A percentile compares a stretch with the other conserved stretches of the same genome.
phyloP scores from a whole-genome alignment of 2,797 vertebrate genomes.

The Carduelis carduelis region DNA sequence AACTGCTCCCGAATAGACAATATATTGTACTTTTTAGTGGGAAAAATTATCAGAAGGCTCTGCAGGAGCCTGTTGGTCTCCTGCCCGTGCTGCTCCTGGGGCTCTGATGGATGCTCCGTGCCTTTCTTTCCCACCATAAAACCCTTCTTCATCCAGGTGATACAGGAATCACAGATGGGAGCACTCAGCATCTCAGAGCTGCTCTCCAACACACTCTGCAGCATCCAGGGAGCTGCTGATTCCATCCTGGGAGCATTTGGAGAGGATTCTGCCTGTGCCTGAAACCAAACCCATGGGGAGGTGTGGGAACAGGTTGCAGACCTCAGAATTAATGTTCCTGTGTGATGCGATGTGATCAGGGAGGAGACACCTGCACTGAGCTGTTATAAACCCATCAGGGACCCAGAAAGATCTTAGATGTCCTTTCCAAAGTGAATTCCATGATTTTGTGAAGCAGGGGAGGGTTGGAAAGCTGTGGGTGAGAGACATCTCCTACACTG shows the following conservation, averaged over 20 bases:
- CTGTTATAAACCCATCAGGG: not conserved
- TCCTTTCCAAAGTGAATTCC: not conserved
- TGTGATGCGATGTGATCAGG: not conserved
- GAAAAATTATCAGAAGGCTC: not conserved
- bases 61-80: not conserved
- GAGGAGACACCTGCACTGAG: not conserved
- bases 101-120: not conserved
- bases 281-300: accelerated
- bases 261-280: not conserved
- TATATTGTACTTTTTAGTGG: not conserved
- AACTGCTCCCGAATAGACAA: constrained; percentile 24
- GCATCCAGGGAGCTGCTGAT: not conserved
- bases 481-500: not conserved
- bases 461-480: not conserved
- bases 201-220: not conserved
- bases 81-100: not conserved
- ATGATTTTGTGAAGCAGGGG: not conserved
- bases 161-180: not conserved
- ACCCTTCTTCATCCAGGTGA: not conserved
- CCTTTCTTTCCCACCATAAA: not conserved
- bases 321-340: not conserved
- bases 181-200: not conserved
- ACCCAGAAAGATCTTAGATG: not conserved
- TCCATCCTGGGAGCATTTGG: not conserved
- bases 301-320: not conserved